Conservation (phyloP, 64 coral and sea anemone genomes). For the Stichodactyla helianthus region DNA sequence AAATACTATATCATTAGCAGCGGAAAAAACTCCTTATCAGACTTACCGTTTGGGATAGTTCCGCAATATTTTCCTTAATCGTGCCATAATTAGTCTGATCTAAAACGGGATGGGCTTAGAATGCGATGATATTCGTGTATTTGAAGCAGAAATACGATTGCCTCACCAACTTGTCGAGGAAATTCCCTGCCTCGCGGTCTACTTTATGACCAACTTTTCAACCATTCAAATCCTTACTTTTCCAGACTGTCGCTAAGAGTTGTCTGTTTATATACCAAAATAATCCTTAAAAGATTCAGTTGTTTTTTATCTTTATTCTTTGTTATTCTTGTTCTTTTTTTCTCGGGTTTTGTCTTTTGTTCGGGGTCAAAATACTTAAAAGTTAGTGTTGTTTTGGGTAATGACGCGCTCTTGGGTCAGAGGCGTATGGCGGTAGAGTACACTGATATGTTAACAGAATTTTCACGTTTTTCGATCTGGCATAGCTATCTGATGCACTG, state of each 20-base stretch:
- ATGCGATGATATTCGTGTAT: not conserved
- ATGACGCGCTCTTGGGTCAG: not conserved
- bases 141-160: not conserved
- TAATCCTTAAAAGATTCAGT: not conserved
- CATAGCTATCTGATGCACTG: not conserved
- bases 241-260: no score
- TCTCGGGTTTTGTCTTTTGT: not conserved
- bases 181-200: not conserved
- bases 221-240: not conserved
- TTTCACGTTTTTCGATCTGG: not conserved
- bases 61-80: not conserved
- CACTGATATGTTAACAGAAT: not conserved
- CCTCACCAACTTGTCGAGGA: not conserved
- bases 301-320: not conserved
- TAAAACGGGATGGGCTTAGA: not conserved
- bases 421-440: not conserved
- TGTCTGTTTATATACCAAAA: not conserved
- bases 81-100: not conserved
- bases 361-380: not conserved
- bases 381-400: not conserved
- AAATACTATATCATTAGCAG: not conserved
- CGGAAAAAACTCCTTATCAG: not conserved
- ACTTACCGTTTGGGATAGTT: not conserved
- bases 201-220: not conserved
- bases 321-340: conserved; percentile 1